Base-by-base conservation (phyloP, 2,888 invertebrate genomes). In the Oegoconia quadripuncta region DNA sequence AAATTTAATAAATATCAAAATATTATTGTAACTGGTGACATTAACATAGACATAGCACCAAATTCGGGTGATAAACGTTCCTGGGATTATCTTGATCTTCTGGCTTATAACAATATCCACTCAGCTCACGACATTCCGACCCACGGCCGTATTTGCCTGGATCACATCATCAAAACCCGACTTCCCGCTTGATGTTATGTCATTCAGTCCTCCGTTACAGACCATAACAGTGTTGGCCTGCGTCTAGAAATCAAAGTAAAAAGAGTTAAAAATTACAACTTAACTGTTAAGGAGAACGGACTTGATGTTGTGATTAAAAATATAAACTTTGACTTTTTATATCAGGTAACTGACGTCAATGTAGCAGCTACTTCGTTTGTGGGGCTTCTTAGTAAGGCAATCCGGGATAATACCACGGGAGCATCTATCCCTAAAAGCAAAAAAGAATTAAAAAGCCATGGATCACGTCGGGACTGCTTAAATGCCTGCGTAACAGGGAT, bases 381-480 rank as follows among this genome's bases (percentile, higher is more conserved):
- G 8, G 11, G 3, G 3, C n/a, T 8, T 12, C 11, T 12, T 27
- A 5, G 3, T 12, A 13, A 11, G 3, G 13, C 27, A 13, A n/a
- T 12, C 8, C 3, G 4, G 2, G 6, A 12, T 3, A 27, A 12
- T 7, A 9, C 27, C 13, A 2, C 4, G 3, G 7, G 11, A 3
- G 2, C 12, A 9, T 3, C 27, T 3, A 23, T 23, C 14, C 13
- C 23, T 3, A 22, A 16, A 2, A 34, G n/a, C n/a, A 34, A 12
- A 8, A 34, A 7, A 34, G 3, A 23, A 8, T 9, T 14, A 12
- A 23, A 9, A 34, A 34, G 7, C 34, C 34, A 3, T 34, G 23
- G 23, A 34, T 34, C 9, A 34, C 34, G 15, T 7, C 23, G 7
- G 34, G 34, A 8, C 14, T 34, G 3, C 9, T 34, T 9, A 22